Percentiles rank a stretch among this genome's conserved stretches.
Evolutionary conservation across 2,797 vertebrate species (phyloP).

Genomic region (Pseudomugil gertrudae): DNA sequence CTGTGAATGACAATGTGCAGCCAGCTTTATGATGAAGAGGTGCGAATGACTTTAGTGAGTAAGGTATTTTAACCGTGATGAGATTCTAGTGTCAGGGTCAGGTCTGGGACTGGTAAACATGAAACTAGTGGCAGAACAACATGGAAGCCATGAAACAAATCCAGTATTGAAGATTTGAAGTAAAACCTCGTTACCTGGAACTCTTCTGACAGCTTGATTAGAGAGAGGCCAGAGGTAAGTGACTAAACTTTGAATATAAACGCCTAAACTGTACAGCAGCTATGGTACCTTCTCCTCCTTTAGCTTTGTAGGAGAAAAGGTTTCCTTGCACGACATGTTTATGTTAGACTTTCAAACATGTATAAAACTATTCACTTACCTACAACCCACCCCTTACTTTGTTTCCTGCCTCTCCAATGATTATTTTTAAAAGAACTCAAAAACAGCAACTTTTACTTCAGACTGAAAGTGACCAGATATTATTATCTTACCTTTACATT

Average conservation of each 20-base stretch:
- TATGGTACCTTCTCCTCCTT: slow-evolving; percentile 48
- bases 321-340: slow-evolving; percentile 58
- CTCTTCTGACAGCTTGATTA: slow-evolving; percentile 88
- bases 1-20: slow-evolving; percentile 44
- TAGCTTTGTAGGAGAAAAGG: slow-evolving; percentile 52
- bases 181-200: slow-evolving; percentile 84
- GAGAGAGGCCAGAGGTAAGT: slow-evolving; percentile 83
- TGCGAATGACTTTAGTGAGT: slow-evolving; percentile 29
- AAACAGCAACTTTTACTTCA: slow-evolving; percentile 1
- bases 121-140: slow-evolving; percentile 76
- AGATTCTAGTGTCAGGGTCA: slow-evolving; percentile 28
- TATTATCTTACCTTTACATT: slow-evolving; percentile 36
- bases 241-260: slow-evolving; percentile 54
- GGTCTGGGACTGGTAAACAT: slow-evolving; percentile 49
- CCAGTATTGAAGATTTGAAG: slow-evolving; percentile 82
- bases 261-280: slow-evolving; percentile 37
- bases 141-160: slow-evolving; percentile 89
- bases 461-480: slow-evolving; percentile 15
- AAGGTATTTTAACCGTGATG: slow-evolving; percentile 16
- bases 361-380: slow-evolving; percentile 34
- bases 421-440: slow-evolving; percentile 30
- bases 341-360: slow-evolving; percentile 40
- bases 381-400: slow-evolving; percentile 33
- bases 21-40: slow-evolving; percentile 40
- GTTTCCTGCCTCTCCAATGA: slow-evolving; percentile 5